Evolutionary conservation across 2,888 invertebrate species (phyloP), one percentile per base, ranked within the genome.

Genomic region (Ryuthela nishihirai): DNA sequence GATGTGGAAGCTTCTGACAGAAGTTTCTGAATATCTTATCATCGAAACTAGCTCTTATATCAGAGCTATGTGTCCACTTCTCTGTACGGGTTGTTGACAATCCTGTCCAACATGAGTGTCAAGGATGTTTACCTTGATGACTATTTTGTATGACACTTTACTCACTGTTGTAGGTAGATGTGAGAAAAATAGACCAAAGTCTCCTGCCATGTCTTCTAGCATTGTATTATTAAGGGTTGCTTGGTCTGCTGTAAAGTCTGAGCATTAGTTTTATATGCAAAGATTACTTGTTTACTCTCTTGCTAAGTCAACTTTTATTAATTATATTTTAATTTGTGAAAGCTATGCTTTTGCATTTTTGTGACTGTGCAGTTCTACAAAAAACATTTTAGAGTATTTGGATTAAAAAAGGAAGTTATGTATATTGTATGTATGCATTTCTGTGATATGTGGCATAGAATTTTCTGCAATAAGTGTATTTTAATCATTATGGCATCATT

Each of bases 71-170:
- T 47, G 53, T 39, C 49, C 58, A 48, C 42, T 42, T 49, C 25
- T 48, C 42, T 44, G 59, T 59, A 53, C 53, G 53, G 53, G 59
- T 59, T 47, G 59, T 40, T 48, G 58, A 58, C 58, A 59, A 59
- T 59, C 59, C 48, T 52, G 53, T 59, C 59, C 59, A 52, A 20
- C 20, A 50, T 26, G 26, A 41, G 17, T 41, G 50, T 46, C 44
- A 41, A 46, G 26, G 12, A 42, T 12, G 34, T 32, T 29, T 17
- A 42, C 46, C 41, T 56, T 50, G 49, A 41, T 17, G 18, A 36
- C 32, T 45, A 32, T 58, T 50, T 56, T 58, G 38, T 58, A 58
- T 49, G 34, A 52, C 50, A 40, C 52, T 58, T 56, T 58, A 58
- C 50, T 40, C 52, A 41, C 52, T 56, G 24, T 35, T 54, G 34